These are phyloP conservation scores for Opisthocomus hoazin DNA, from an alignment of 2,113 vertebrate species.

Conservation along the genomic window DNA sequence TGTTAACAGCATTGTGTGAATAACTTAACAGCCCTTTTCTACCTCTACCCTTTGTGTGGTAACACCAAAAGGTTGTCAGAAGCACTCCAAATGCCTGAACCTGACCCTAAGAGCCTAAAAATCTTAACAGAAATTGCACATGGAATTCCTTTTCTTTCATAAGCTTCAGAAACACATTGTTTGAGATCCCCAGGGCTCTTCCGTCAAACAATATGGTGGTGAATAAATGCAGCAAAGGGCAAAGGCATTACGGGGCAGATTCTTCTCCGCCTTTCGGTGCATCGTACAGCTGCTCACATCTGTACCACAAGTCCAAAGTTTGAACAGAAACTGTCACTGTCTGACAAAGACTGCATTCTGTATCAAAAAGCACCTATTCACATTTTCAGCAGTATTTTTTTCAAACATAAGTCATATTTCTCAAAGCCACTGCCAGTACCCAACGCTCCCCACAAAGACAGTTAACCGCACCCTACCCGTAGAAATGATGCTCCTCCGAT, in stretches of 20 bases:
- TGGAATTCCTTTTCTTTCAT: constrained; percentile 2
- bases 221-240: background rate
- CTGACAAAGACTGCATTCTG: background rate
- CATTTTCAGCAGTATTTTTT: background rate
- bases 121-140: background rate
- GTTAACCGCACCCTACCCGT: constrained; percentile 22
- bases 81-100: background rate
- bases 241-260: background rate
- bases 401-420: background rate
- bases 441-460: background rate
- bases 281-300: background rate
- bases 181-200: background rate
- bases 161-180: background rate
- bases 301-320: background rate
- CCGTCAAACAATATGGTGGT: background rate
- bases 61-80: background rate
- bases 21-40: background rate
- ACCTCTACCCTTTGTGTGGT: background rate
- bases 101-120: background rate
- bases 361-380: background rate
- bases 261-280: background rate
- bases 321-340: background rate
- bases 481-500: constrained; percentile 35
- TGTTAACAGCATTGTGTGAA: background rate
- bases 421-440: background rate